Conservation (phyloP, 2,888 invertebrate genomes). For the Diplolepis rosae region DNA sequence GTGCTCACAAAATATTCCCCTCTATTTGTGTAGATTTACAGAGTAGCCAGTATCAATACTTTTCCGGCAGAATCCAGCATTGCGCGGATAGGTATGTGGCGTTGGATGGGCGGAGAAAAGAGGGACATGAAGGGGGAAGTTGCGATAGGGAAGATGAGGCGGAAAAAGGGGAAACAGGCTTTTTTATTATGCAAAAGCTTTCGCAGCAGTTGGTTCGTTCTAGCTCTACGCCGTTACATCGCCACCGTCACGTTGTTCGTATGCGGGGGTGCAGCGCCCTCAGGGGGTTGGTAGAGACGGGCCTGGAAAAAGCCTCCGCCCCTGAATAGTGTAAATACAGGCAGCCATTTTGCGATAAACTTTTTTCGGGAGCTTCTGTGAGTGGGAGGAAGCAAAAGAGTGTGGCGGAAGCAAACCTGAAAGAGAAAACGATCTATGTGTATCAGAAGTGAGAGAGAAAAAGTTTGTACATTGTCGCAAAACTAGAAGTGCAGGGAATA, state of each 20-base stretch:
- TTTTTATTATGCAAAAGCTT: conserved; percentile 74
- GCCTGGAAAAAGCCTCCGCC: conserved; percentile 62
- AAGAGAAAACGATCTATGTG: conserved; percentile 34
- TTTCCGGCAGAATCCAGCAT: conserved; percentile 45
- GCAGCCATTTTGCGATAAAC: conserved; percentile 72
- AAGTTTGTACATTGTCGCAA: conserved; percentile 67
- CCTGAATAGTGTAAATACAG: conserved; percentile 73
- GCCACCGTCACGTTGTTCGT: conserved; percentile 46
- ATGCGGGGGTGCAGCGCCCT: conserved; percentile 42
- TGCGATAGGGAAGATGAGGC: conserved; percentile 46
- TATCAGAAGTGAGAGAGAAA: conserved; percentile 53
- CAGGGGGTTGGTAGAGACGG: conserved; percentile 39
- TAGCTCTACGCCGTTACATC: conserved; percentile 61
- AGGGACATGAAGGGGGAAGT: conserved; percentile 48
- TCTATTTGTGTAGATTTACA: not conserved
- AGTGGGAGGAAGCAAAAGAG: conserved; percentile 40
- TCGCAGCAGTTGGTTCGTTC: conserved; percentile 72
- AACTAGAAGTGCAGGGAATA: conserved; percentile 54
- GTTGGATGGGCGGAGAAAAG: conserved; percentile 48
- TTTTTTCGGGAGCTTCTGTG: conserved; percentile 58
- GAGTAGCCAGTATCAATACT: conserved; percentile 51
- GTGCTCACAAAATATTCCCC: not conserved
- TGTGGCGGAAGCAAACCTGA: conserved; percentile 20
- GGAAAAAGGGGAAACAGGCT: conserved; percentile 62
- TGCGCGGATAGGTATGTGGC: conserved; percentile 38